A percentile compares a stretch with the other conserved stretches of the same genome.
Conservation (phyloP, 1,140 invertebrate species). For the Wiebesia pumilae region DNA sequence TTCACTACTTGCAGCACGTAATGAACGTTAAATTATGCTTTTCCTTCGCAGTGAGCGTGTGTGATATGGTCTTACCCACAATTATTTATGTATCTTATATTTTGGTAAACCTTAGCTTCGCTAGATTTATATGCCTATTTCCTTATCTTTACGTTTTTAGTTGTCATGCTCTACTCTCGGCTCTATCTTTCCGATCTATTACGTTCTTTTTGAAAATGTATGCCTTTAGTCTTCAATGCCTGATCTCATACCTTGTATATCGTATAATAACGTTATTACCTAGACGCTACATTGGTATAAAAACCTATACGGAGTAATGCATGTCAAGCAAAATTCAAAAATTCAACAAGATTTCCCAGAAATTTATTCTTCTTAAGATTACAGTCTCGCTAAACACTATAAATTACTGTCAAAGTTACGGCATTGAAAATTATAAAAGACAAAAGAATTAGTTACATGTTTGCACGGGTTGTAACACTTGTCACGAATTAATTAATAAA, state of each 20-base stretch:
- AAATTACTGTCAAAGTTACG: too few relatives aligned
- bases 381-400: neutral
- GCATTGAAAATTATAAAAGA: too few relatives aligned
- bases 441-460: too few relatives aligned
- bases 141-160: slow-evolving; percentile 51
- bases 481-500: too few relatives aligned
- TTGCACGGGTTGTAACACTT: too few relatives aligned
- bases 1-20: slow-evolving; percentile 13
- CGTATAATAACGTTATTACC: slow-evolving; percentile 57
- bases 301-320: slow-evolving; percentile 60
- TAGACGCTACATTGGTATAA: slow-evolving; percentile 70
- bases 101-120: slow-evolving; percentile 42
- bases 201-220: neutral
- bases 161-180: slow-evolving; percentile 12
- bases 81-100: slow-evolving; percentile 51
- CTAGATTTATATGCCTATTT: slow-evolving; percentile 50
- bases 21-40: slow-evolving; percentile 38
- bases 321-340: slow-evolving; percentile 17
- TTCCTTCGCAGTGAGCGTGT: slow-evolving; percentile 2
- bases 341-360: slow-evolving; percentile 1
- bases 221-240: neutral
- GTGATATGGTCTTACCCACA: slow-evolving; percentile 73
- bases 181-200: slow-evolving; percentile 4
- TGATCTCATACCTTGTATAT: slow-evolving; percentile 38
- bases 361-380: neutral